These are phyloP conservation scores for Tyria jacobaeae DNA, from an alignment of 2,888 invertebrate genomes.

Conservation along the genomic window DNA sequence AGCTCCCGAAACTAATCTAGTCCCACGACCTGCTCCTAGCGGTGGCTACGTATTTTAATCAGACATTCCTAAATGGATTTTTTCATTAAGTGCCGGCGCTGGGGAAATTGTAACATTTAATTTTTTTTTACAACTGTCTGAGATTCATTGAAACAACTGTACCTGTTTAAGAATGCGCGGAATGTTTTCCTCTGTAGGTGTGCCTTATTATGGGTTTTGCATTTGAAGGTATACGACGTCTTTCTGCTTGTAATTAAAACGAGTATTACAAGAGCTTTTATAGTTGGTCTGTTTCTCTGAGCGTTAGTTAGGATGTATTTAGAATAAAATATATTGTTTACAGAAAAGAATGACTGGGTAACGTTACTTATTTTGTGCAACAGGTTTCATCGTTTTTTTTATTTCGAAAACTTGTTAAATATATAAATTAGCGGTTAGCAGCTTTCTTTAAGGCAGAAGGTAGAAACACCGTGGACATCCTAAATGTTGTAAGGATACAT, in stretches of 20 bases:
- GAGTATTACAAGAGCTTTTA: neutral
- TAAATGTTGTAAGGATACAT: too few relatives aligned
- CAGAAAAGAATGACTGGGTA: neutral
- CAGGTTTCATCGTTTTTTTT: too few relatives aligned
- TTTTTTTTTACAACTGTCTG: conserved; percentile 58
- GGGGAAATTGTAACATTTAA: conserved; percentile 58
- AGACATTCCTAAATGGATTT: conserved; percentile 78
- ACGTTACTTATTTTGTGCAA: too few relatives aligned
- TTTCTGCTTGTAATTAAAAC: conserved; percentile 24
- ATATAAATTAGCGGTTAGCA: too few relatives aligned
- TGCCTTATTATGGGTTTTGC: conserved; percentile 26
- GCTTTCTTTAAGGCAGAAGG: too few relatives aligned
- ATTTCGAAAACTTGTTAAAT: too few relatives aligned
- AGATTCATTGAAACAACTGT: conserved; percentile 51
- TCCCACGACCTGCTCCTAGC: conserved; percentile 68
- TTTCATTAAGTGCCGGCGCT: conserved; percentile 60
- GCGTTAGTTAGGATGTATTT: neutral
- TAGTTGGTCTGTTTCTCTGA: neutral
- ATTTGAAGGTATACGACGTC: conserved; percentile 24
- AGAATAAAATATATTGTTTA: neutral
- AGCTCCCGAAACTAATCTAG: conserved; percentile 78
- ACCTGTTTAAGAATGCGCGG: conserved; percentile 47
- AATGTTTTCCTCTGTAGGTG: conserved; percentile 40
- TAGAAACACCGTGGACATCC: too few relatives aligned
- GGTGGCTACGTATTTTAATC: conserved; percentile 77